Evolutionary conservation across 2,113 vertebrate species (phyloP).

Genomic region (Cyphomyrus discorhynchus): DNA sequence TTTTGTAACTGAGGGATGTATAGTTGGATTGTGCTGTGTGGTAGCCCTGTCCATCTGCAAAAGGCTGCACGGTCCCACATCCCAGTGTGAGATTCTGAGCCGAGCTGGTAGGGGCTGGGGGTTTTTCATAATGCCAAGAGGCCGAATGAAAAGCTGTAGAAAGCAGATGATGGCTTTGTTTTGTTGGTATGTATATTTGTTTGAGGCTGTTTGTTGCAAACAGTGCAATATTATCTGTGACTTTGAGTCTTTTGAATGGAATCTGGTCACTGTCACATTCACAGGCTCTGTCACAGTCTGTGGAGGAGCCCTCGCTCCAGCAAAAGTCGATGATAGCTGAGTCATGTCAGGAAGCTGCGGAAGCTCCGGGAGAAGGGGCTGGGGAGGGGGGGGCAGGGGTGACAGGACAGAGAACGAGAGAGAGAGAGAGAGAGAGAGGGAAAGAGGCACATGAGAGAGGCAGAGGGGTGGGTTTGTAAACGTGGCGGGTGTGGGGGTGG

Average conservation of each 20-base stretch:
- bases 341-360: constrained; percentile 48
- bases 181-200: background rate
- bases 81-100: constrained; percentile 15
- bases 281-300: background rate
- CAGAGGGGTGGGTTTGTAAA: constrained; percentile 41
- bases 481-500: constrained; percentile 37
- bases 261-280: background rate
- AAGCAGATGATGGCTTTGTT: background rate
- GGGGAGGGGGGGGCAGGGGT: constrained; percentile 10
- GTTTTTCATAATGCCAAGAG: background rate
- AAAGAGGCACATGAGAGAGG: constrained; percentile 23
- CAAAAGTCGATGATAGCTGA: constrained; percentile 48
- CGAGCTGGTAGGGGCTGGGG: background rate
- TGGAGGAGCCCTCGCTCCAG: constrained; percentile 35
- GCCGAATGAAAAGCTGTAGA: background rate
- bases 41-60: background rate
- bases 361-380: background rate
- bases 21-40: background rate
- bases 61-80: background rate
- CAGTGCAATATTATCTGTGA: background rate
- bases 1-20: background rate
- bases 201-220: background rate
- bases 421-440: constrained; percentile 13
- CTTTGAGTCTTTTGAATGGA: background rate
- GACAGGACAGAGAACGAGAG: constrained; percentile 22